A percentile compares a stretch with the other conserved stretches of the same genome.
Conservation (phyloP, 2,797 vertebrate genomes). For the Acipenser ruthenus region DNA sequence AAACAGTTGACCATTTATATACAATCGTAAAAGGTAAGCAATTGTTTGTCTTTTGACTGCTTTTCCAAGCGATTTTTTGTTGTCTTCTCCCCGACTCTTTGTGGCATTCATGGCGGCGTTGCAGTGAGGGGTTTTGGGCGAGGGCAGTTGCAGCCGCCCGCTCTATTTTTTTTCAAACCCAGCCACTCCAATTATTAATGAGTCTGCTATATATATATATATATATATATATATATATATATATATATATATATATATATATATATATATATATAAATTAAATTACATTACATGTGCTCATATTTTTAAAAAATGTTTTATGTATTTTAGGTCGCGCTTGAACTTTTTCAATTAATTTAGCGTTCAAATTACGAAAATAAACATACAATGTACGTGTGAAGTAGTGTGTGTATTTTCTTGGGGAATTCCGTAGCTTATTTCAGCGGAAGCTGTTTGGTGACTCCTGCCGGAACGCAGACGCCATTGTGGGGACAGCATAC, state of each 20-base stretch:
- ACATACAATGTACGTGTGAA: no score
- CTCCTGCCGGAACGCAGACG: conserved; percentile 58
- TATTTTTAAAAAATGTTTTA: no score
- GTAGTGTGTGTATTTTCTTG: no score
- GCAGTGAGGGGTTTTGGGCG: conserved; percentile 54
- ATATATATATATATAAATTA: no score
- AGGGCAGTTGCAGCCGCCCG: conserved; percentile 31
- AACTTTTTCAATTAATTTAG: no score
- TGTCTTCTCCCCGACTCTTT: conserved; percentile 51
- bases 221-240: background rate
- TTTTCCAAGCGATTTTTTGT: conserved; percentile 41
- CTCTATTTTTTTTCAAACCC: conserved; percentile 20
- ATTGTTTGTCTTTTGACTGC: conserved; percentile 24
- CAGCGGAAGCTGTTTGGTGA: conserved; percentile 53
- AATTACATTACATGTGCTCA: background rate
- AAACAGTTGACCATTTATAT: conserved; percentile 14
- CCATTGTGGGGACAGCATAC: conserved; percentile 51
- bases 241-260: no score
- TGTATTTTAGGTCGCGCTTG: no score
- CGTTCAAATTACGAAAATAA: no score
- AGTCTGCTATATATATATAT: background rate
- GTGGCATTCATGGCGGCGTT: conserved; percentile 66
- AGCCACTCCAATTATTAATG: background rate
- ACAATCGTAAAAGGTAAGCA: conserved; percentile 47
- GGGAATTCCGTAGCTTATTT: conserved; percentile 25